These are phyloP conservation scores for Chelonia mydas DNA, from an alignment of 2,797 vertebrate species.

Conservation along the genomic window DNA sequence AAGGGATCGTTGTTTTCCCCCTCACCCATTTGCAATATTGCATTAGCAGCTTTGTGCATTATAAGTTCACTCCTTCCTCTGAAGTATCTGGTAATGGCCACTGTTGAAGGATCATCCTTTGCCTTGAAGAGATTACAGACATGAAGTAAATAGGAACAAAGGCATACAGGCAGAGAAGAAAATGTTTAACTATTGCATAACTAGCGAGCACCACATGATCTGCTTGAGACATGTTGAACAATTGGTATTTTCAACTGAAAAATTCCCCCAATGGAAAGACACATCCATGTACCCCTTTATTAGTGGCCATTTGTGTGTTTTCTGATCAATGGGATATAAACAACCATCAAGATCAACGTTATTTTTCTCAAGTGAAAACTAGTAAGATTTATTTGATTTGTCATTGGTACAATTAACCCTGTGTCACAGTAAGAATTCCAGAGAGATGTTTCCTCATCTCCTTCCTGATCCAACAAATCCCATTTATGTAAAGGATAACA, in stretches of 20 bases:
- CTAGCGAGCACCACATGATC: fast-evolving
- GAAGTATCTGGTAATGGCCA: not conserved
- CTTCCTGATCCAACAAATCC: not conserved
- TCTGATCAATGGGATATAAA: not conserved
- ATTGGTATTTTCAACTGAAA: not conserved
- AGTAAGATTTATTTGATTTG: not conserved
- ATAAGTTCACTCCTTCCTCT: not conserved
- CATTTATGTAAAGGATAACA: not conserved
- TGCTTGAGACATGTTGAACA: not conserved
- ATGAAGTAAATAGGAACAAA: not conserved
- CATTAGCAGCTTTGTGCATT: not conserved
- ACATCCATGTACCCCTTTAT: not conserved
- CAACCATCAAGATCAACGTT: not conserved
- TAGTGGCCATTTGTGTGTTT: not conserved
- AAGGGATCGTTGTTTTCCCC: not conserved
- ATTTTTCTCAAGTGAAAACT: not conserved
- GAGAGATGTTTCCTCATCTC: not conserved
- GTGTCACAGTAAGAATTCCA: not conserved
- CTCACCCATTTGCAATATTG: not conserved
- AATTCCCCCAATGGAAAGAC: not conserved
- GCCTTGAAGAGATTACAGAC: too few relatives aligned
- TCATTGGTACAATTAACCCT: not conserved
- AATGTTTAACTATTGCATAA: not conserved
- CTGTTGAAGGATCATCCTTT: not conserved
- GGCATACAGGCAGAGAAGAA: not conserved